Conservation (phyloP, 92 coral and sea anemone genomes). For the Epizoanthus rinbou region DNA sequence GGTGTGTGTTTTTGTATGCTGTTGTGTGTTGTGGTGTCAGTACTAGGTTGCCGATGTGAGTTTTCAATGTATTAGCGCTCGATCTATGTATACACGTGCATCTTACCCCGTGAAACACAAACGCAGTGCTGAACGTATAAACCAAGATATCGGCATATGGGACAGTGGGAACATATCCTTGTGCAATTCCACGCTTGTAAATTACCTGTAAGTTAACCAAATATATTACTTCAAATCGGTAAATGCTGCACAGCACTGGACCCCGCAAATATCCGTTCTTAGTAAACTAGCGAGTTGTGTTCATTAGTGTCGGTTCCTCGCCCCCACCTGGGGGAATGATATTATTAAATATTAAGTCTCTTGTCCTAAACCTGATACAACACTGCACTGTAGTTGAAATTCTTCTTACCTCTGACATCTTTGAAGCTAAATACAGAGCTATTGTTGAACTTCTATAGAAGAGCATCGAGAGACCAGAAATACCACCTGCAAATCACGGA, state of each 20-base stretch:
- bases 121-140: conserved; percentile 85
- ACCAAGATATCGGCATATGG: conserved; percentile 77
- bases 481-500: conserved; percentile 59
- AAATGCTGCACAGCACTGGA: neutral
- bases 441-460: conserved; percentile 87
- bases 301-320: too few relatives aligned
- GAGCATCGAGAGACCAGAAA: conserved; percentile 89
- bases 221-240: neutral
- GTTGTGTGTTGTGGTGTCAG: too few relatives aligned
- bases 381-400: neutral
- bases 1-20: too few relatives aligned
- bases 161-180: conserved; percentile 78
- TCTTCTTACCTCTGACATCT: conserved; percentile 83
- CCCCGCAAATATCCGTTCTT: too few relatives aligned
- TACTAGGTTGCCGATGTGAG: too few relatives aligned
- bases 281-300: too few relatives aligned
- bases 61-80: too few relatives aligned
- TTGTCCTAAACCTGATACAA: neutral
- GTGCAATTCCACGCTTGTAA: conserved; percentile 71
- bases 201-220: conserved; percentile 53
- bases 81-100: too few relatives aligned
- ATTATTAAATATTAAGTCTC: neutral
- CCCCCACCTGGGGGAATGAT: too few relatives aligned
- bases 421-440: conserved; percentile 84
- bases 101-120: conserved; percentile 87